Percentiles rank a stretch among this genome's conserved stretches.
These are phyloP conservation scores for Zoanthus gigantus DNA, from an alignment of 92 coral and sea anemone genomes.

Conservation along the genomic window DNA sequence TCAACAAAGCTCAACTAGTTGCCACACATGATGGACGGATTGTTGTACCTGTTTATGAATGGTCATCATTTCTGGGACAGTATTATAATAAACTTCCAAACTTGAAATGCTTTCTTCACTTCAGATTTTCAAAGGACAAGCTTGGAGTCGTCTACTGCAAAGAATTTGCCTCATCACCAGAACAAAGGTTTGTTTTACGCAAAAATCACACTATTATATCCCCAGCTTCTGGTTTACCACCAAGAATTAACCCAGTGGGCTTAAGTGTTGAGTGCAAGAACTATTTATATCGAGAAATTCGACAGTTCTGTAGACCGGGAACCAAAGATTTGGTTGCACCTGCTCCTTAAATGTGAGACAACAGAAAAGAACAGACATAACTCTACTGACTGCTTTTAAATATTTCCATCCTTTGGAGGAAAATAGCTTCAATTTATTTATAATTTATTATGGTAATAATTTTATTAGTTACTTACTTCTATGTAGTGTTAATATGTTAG, in stretches of 20 bases:
- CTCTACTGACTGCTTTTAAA: too few species aligned
- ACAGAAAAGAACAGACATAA: too few species aligned
- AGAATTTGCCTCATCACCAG: neutral
- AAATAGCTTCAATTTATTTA: too few species aligned
- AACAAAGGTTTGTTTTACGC: neutral
- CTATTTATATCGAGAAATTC: constrained; percentile 14
- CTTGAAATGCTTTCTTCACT: constrained; percentile 10
- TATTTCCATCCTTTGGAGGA: too few species aligned
- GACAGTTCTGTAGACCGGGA: neutral
- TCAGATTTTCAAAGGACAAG: neutral
- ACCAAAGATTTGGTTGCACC: neutral
- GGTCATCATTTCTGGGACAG: constrained; percentile 5
- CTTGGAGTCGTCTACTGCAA: neutral
- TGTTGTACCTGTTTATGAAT: constrained; percentile 7
- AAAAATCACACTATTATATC: neutral
- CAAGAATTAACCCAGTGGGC: constrained; percentile 11
- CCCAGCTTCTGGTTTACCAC: constrained; percentile 15
- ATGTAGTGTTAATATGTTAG: too few species aligned
- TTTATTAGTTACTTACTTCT: too few species aligned
- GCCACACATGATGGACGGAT: neutral
- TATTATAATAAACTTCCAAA: constrained; percentile 1
- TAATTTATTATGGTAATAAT: too few species aligned
- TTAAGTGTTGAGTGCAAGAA: constrained; percentile 17
- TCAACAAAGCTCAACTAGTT: neutral
- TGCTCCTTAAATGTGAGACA: too few species aligned